Conservation (phyloP, 2,113 vertebrate genomes). For the Colossoma macropomum region DNA sequence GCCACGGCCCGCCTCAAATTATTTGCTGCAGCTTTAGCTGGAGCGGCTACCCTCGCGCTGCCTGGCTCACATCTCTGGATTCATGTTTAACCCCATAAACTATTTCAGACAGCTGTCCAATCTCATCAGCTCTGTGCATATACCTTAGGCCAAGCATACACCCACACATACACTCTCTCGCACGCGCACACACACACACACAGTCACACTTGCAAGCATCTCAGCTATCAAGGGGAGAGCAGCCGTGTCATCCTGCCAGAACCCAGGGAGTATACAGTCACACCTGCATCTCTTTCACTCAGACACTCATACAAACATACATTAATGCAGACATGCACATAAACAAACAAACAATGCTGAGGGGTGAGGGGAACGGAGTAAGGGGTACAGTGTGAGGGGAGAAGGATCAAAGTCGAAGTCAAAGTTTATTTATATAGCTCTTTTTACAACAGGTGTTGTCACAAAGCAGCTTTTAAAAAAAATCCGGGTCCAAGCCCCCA, state of each 20-base stretch:
- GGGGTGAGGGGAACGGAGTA: not conserved
- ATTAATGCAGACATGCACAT: not conserved
- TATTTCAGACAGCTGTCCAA: constrained; percentile 44
- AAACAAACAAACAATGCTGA: not conserved
- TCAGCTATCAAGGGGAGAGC: not conserved
- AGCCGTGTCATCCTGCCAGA: constrained; percentile 42
- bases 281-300: constrained; percentile 32
- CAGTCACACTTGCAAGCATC: constrained; percentile 4
- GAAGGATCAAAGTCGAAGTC: too few species aligned
- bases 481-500: too few species aligned
- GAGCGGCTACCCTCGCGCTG: not conserved
- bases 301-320: not conserved
- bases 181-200: constrained; percentile 9
- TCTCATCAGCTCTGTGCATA: constrained; percentile 30
- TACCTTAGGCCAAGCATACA: constrained; percentile 3
- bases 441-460: too few species aligned
- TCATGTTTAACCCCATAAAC: constrained; percentile 39
- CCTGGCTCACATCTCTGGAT: constrained; percentile 26
- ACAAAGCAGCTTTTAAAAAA: too few species aligned
- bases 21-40: constrained; percentile 25
- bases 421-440: too few species aligned
- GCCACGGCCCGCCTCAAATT: constrained; percentile 20
- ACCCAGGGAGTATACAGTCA: constrained; percentile 15
- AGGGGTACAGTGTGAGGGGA: not conserved
- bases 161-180: constrained; percentile 26